Conservation (phyloP, 2,113 vertebrate genomes). For the Phylloscopus whistleri region DNA sequence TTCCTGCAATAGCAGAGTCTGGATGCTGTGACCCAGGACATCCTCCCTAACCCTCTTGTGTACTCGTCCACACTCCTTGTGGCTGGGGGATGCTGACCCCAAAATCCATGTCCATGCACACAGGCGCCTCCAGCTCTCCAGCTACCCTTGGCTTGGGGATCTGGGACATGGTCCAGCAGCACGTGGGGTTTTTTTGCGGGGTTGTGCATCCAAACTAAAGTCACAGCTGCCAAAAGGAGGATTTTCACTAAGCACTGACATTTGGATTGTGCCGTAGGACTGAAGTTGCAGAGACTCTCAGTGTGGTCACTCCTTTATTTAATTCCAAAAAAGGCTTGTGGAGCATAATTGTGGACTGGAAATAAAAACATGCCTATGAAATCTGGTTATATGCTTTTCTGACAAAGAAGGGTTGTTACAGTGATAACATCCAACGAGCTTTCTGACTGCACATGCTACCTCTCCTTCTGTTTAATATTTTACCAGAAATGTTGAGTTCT, state of each 20-base stretch:
- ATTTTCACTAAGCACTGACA: background rate
- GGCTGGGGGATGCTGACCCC: background rate
- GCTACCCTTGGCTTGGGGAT: background rate
- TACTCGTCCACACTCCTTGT: rapidly evolving
- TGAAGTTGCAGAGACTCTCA: background rate
- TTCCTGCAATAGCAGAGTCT: background rate
- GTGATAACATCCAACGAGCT: background rate
- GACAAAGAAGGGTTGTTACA: background rate
- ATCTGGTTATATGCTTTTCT: background rate
- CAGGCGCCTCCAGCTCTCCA: rapidly evolving
- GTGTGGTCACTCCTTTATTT: background rate
- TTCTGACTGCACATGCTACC: background rate
- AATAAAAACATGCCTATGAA: background rate
- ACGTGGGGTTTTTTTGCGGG: background rate
- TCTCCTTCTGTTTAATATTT: background rate
- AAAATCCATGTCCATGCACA: rapidly evolving
- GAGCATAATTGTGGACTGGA: background rate
- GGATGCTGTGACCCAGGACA: background rate
- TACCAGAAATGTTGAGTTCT: background rate
- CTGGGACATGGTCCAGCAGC: background rate
- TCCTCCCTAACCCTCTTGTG: background rate
- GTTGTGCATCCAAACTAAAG: background rate
- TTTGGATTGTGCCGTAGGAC: background rate
- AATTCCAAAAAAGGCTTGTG: background rate
- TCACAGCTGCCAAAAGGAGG: background rate